Conservation (phyloP, 2,797 vertebrate species). For the Centroberyx gerrardi region DNA sequence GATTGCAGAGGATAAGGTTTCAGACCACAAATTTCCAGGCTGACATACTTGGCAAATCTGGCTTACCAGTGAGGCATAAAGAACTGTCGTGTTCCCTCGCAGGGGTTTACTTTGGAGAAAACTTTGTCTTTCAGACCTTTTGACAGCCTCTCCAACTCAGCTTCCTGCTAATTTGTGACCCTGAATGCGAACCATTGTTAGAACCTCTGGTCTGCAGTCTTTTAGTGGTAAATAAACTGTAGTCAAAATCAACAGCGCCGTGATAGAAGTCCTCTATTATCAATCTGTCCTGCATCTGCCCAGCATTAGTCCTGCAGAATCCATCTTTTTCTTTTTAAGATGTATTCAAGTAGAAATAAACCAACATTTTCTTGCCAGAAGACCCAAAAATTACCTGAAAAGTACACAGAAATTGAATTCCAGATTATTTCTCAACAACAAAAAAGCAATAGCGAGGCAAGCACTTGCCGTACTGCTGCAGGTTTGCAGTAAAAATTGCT, state of each 20-base stretch:
- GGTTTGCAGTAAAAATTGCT: neutral
- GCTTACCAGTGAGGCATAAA: conserved; percentile 87
- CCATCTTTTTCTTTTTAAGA: neutral
- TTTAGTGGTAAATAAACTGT: conserved; percentile 12
- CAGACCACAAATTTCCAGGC: conserved; percentile 81
- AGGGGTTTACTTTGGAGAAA: conserved; percentile 77
- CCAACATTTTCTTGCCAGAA: neutral
- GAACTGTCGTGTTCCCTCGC: conserved; percentile 73
- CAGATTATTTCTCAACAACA: conserved; percentile 10
- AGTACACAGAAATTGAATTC: conserved; percentile 32
- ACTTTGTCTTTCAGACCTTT: conserved; percentile 72
- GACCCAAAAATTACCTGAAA: neutral
- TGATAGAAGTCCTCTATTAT: neutral
- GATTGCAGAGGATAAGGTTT: conserved; percentile 87
- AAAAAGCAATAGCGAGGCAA: neutral
- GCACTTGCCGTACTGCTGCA: too few species aligned
- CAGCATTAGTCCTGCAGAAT: neutral
- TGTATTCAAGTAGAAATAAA: neutral
- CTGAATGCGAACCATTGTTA: conserved; percentile 17
- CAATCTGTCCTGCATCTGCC: neutral
- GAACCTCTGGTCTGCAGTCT: conserved; percentile 1
- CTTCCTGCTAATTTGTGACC: conserved; percentile 54
- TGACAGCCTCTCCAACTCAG: conserved; percentile 62
- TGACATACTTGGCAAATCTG: conserved; percentile 85
- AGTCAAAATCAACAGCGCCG: neutral